A percentile compares a stretch with the other conserved stretches of the same genome.
phyloP scores from a whole-genome alignment of 2,888 invertebrate genomes.

The Auanema sp. region DNA sequence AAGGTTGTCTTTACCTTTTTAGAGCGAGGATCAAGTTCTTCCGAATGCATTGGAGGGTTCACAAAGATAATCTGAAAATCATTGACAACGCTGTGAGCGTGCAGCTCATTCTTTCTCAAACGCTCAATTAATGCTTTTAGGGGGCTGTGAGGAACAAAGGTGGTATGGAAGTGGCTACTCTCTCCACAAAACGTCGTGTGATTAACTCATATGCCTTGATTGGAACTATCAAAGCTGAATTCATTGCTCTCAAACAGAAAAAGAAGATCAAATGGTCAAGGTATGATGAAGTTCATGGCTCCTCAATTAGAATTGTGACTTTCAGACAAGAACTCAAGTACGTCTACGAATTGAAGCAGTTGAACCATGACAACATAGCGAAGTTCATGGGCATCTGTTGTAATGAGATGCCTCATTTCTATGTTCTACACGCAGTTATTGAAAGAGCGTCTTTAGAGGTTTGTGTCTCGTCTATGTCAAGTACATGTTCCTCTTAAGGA shows the following conservation, averaged over 20 bases:
- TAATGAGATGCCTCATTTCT: constrained; percentile 53
- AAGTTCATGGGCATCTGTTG: constrained; percentile 52
- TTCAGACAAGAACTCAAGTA: constrained; percentile 41
- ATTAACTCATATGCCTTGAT: constrained; percentile 52
- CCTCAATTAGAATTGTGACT: neutral
- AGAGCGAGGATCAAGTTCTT: constrained; percentile 34
- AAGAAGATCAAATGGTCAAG: constrained; percentile 49
- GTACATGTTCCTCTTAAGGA: constrained; percentile 38
- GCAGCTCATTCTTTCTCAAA: neutral
- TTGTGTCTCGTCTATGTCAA: neutral
- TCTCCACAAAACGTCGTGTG: constrained; percentile 30
- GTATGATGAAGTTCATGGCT: constrained; percentile 3
- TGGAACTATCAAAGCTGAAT: constrained; percentile 55
- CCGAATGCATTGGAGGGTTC: constrained; percentile 56
- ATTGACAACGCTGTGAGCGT: constrained; percentile 52
- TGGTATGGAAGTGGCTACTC: constrained; percentile 13
- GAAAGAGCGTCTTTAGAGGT: constrained; percentile 57
- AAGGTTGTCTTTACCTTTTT: neutral
- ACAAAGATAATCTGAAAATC: constrained; percentile 48
- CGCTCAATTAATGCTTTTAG: constrained; percentile 7
- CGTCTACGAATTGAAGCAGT: constrained; percentile 51
- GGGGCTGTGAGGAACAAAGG: constrained; percentile 4
- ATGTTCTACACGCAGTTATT: constrained; percentile 49
- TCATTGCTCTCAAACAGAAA: constrained; percentile 43
- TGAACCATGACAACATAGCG: constrained; percentile 59